Conservation (phyloP, 92 coral and sea anemone species). For the Pocillopora meandrina region DNA sequence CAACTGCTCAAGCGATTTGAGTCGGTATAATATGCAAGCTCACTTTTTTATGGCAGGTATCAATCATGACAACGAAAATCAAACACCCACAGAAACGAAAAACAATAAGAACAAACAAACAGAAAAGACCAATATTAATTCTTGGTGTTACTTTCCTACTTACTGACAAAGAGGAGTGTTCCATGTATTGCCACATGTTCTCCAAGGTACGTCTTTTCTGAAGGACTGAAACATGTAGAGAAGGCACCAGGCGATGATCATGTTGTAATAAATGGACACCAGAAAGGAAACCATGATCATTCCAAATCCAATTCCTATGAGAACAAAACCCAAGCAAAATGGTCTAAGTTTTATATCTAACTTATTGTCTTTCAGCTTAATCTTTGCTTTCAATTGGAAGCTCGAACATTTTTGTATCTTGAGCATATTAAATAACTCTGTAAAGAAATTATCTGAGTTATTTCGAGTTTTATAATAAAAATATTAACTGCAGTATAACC, state of each 20-base stretch:
- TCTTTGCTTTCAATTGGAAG: too few species aligned
- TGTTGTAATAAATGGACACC: slow-evolving; percentile 80
- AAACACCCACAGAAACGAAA: background rate
- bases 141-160: background rate
- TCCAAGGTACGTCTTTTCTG: slow-evolving; percentile 93
- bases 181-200: slow-evolving; percentile 75
- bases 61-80: background rate
- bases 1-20: too few species aligned
- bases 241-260: slow-evolving; percentile 91
- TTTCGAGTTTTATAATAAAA: background rate
- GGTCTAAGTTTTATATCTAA: too few species aligned
- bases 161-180: slow-evolving; percentile 79
- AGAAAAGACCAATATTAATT: background rate
- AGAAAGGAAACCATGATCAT: slow-evolving; percentile 87
- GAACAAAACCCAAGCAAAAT: background rate
- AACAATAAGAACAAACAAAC: background rate
- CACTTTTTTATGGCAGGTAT: too few species aligned
- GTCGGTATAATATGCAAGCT: too few species aligned
- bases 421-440: too few species aligned
- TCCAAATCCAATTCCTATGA: slow-evolving; percentile 84
- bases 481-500: background rate
- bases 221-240: slow-evolving; percentile 84
- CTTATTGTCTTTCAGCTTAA: too few species aligned
- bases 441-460: background rate
- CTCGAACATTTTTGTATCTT: too few species aligned